Conservation (phyloP, 2,888 invertebrate species). For the Camponotus fellah region DNA sequence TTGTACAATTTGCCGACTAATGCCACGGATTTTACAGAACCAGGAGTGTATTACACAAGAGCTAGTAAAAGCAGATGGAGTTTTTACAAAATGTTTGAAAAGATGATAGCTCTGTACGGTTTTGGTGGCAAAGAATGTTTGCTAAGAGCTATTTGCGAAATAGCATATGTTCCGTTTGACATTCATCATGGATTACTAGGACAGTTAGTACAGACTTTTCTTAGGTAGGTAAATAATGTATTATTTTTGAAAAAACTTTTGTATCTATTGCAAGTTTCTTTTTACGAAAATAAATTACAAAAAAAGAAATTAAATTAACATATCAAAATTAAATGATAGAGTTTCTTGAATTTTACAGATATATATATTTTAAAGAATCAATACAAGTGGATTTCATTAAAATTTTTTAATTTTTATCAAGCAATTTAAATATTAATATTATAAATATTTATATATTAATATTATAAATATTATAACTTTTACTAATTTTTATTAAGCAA, state of each 20-base stretch:
- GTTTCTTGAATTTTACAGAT: not conserved
- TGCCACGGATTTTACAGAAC: slow-evolving; percentile 83
- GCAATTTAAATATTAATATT: not conserved
- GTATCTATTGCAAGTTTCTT: not conserved
- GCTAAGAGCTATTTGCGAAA: slow-evolving; percentile 92
- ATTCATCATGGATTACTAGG: slow-evolving; percentile 91
- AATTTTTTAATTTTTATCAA: not conserved
- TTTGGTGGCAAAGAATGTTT: slow-evolving; percentile 89
- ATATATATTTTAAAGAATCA: not conserved
- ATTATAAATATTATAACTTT: no score
- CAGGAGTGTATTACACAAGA: slow-evolving; percentile 78
- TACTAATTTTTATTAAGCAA: not conserved
- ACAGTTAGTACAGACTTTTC: slow-evolving; percentile 91
- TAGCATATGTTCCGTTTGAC: slow-evolving; percentile 90
- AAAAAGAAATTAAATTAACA: not conserved
- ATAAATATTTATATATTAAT: no score
- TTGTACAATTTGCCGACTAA: slow-evolving; percentile 84
- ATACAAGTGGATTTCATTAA: not conserved
- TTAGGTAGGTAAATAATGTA: slow-evolving; percentile 87
- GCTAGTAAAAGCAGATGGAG: slow-evolving; percentile 87
- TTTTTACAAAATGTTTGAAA: slow-evolving; percentile 89
- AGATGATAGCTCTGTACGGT: slow-evolving; percentile 86
- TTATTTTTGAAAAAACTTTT: not conserved
- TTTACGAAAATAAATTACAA: not conserved
- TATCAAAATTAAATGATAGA: not conserved